Conservation (phyloP, 2,797 vertebrate species). For the Pelochelys cantorii region DNA sequence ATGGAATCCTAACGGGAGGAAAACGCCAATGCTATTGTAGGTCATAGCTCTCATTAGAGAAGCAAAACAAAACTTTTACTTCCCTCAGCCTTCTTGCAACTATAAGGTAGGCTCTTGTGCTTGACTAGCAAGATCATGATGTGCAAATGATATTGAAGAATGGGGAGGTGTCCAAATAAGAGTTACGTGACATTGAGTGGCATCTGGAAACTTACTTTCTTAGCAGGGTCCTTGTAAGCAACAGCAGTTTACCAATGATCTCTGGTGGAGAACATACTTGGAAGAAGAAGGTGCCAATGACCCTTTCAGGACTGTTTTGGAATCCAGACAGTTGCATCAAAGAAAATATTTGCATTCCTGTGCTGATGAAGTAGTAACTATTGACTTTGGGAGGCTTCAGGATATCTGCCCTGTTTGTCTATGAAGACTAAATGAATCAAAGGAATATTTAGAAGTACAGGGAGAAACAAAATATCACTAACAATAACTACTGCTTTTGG, state of each 20-base stretch:
- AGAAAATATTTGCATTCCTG: constrained; percentile 2
- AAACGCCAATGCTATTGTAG: constrained; percentile 22
- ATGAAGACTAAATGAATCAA: background rate
- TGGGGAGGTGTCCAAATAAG: background rate
- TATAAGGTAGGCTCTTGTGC: background rate
- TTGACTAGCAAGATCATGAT: background rate
- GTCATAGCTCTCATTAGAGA: background rate
- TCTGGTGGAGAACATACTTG: background rate
- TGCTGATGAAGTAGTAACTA: constrained; percentile 9
- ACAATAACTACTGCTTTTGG: background rate
- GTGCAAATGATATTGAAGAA: background rate
- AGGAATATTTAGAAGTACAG: background rate
- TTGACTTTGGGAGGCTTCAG: background rate
- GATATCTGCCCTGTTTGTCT: background rate
- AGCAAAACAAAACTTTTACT: background rate
- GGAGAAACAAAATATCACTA: background rate
- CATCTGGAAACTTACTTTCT: background rate
- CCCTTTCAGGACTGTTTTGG: constrained; percentile 11
- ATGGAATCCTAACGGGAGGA: constrained; percentile 32
- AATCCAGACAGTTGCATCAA: background rate
- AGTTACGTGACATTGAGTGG: background rate
- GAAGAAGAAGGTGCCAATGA: background rate
- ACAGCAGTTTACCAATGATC: background rate
- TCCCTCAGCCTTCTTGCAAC: background rate
- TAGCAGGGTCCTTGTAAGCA: background rate